Evolutionary conservation across 2,113 vertebrate species (phyloP), one percentile per base, ranked within the genome.

Genomic region (Xiphophorus hellerii): DNA sequence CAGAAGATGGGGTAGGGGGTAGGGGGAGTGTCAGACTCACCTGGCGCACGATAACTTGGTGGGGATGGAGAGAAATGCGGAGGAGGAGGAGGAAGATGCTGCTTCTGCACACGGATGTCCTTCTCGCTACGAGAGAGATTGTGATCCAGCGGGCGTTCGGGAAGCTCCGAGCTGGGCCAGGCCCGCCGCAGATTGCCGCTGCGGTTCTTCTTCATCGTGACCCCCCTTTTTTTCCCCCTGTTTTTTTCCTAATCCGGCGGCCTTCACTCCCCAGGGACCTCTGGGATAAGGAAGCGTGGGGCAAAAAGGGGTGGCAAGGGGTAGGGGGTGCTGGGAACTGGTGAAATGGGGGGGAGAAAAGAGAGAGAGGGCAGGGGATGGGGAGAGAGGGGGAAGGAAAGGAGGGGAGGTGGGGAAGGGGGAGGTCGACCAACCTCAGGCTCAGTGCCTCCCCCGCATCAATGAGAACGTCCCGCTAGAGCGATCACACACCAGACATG

Each of bases 21-120:
- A 31, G 71, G 83, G 78, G 84, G 79, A 69, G 83, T 75, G 76
- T 86, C 67, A 66, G 66, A 98, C 98, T 90, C 92, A 99, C 98
- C 98, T 98, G 97, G 96, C 86, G 96, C 96, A 93, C 97, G 95
- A 95, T 98, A 98, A 93, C 96, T 96, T 93, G 97, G 96, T 31
- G 96, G 95, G 74, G 97, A 95, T 88, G 96, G 96, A 91, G 96
- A 96, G 89, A 97, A 95, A 90, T 97, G 97, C 92, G 97, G 95
- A 90, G 97, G 97, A 93, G 97, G 96, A 71, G 93, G 89, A 62
- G 97, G 95, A 88, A 97, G 97, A 92, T 97, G 97, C 93, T 97
- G 98, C 93, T 98, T 98, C 95, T 97, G 97, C 93, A 96, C 94
- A 85, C 96, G 96, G 94, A 98, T 96, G 96, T 99, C 98, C 95